Evolutionary conservation across 2,888 invertebrate species (phyloP).

Genomic region (Campoplex nolae): DNA sequence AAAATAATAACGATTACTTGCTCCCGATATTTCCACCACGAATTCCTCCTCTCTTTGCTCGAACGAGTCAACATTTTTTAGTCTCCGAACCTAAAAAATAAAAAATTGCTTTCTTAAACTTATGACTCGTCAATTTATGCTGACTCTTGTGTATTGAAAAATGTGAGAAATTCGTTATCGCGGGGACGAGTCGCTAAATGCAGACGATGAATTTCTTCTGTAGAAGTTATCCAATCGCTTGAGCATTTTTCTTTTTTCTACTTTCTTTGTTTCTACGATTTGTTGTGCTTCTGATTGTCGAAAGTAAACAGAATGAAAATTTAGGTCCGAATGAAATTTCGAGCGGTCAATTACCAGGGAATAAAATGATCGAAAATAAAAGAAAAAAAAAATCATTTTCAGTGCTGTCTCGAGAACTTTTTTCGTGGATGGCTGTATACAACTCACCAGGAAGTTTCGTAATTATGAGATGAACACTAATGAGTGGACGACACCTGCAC

Average conservation of each 20-base stretch:
- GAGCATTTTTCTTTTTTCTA: not conserved
- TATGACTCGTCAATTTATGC: not conserved
- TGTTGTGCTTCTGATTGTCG: not conserved
- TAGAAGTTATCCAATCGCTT: not conserved
- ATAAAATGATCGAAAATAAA: not conserved
- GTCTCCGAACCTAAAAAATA: too few species aligned
- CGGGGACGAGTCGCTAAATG: too few species aligned
- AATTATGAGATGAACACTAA: slow-evolving; percentile 9
- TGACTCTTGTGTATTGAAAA: not conserved
- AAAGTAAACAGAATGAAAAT: not conserved
- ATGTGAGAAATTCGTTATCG: not conserved
- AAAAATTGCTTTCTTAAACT: too few species aligned
- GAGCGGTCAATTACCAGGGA: not conserved
- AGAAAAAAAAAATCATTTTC: not conserved
- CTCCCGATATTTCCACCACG: slow-evolving; percentile 14
- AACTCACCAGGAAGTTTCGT: slow-evolving; percentile 35
- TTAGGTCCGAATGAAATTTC: not conserved
- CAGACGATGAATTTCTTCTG: too few species aligned
- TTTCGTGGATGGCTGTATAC: not conserved
- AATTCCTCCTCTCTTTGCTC: not conserved
- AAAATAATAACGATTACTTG: slow-evolving; percentile 21
- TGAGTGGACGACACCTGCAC: slow-evolving; percentile 28
- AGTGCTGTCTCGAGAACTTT: not conserved
- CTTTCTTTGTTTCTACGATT: not conserved
- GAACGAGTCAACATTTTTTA: not conserved